Evolutionary conservation across 2,888 invertebrate species (phyloP).

Genomic region (Resseliella maxima): DNA sequence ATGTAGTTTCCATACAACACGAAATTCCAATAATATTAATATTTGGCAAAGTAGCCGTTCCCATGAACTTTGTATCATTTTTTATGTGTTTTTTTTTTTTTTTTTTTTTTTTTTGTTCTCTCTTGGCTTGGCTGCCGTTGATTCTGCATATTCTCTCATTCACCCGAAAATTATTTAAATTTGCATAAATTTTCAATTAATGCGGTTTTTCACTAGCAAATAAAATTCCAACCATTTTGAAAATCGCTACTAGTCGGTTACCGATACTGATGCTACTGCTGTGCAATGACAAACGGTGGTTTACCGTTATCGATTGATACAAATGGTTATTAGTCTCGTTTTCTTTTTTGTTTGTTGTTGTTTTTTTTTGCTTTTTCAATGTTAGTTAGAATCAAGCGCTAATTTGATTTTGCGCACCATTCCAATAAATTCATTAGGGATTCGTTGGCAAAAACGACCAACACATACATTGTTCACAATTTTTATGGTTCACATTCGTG

Average conservation of each 20-base stretch:
- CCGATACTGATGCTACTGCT: background rate
- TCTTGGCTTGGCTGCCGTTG: background rate
- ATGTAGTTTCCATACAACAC: background rate
- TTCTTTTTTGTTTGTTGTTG: background rate
- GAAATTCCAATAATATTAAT: background rate
- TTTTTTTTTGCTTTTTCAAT: background rate
- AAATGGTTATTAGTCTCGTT: constrained; percentile 30
- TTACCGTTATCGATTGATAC: constrained; percentile 49
- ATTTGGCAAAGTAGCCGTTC: background rate
- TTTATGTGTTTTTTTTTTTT: too few species aligned
- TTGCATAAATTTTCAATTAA: constrained; percentile 57
- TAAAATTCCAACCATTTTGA: background rate
- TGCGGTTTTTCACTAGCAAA: constrained; percentile 54
- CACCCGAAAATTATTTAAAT: constrained; percentile 55
- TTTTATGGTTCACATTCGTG: background rate
- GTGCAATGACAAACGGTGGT: background rate
- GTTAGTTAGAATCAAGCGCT: constrained; percentile 37
- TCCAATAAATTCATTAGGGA: constrained; percentile 35
- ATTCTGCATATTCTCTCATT: background rate
- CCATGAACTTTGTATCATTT: background rate
- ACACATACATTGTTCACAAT: background rate
- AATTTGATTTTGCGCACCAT: constrained; percentile 48
- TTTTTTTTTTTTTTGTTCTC: background rate
- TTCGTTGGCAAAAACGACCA: background rate
- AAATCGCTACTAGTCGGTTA: background rate